Conservation (phyloP, 2,888 invertebrate species). For the Aquatica leii region DNA sequence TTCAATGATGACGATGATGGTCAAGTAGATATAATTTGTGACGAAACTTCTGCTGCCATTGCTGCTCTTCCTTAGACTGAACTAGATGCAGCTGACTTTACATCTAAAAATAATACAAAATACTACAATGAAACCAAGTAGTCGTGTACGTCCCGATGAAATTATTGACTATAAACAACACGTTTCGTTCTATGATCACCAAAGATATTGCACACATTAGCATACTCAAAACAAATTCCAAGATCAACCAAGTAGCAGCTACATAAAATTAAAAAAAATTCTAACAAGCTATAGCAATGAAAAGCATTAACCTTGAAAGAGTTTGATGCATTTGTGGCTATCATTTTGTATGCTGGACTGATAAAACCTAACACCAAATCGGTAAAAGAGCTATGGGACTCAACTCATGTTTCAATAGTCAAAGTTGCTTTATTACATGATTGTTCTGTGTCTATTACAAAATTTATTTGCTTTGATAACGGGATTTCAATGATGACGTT, state of each 20-base stretch:
- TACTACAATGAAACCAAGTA: background rate
- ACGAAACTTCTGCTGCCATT: background rate
- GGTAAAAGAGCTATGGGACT: background rate
- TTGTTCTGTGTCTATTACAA: background rate
- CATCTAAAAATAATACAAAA: background rate
- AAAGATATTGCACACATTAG: background rate
- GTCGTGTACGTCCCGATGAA: background rate
- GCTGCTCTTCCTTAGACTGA: background rate
- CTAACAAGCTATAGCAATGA: background rate
- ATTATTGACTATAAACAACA: background rate
- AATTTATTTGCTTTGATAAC: background rate
- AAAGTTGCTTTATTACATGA: too few relatives aligned
- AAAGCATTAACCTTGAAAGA: background rate
- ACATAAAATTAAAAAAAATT: background rate
- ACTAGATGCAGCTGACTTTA: slow-evolving; percentile 2
- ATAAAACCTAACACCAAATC: background rate
- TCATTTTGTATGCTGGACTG: background rate
- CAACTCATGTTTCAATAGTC: too few relatives aligned
- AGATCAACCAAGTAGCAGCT: background rate
- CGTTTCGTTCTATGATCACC: background rate
- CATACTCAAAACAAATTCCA: background rate
- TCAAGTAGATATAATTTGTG: background rate
- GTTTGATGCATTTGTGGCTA: background rate
- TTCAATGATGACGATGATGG: background rate
- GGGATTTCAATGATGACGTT: background rate